phyloP scores from a whole-genome alignment of 2,888 invertebrate species.

The Cotesia congregata region DNA sequence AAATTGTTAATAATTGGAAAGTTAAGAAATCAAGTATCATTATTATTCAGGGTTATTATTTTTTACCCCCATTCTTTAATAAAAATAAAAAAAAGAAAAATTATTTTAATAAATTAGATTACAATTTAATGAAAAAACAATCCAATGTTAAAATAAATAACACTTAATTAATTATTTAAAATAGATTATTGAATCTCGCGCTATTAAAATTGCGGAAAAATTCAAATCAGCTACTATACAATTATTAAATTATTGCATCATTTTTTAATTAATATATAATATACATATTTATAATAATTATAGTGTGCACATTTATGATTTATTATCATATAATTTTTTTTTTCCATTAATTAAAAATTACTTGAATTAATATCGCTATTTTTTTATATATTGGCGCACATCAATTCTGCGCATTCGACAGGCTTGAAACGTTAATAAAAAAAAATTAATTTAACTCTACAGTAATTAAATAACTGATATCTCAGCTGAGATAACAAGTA shows the following conservation, averaged over 20 bases:
- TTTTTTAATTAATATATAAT: background rate
- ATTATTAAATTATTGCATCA: background rate
- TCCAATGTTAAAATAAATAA: background rate
- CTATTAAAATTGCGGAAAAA: background rate
- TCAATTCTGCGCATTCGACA: background rate
- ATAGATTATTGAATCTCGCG: background rate
- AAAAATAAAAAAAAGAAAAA: too few relatives aligned
- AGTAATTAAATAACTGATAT: background rate
- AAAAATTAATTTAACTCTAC: background rate
- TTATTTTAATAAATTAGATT: too few relatives aligned
- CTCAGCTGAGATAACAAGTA: conserved; percentile 20
- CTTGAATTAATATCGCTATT: background rate
- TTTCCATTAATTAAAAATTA: background rate
- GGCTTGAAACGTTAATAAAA: background rate
- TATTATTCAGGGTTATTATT: background rate
- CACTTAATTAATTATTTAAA: background rate
- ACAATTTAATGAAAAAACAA: too few relatives aligned
- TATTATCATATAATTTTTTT: background rate
- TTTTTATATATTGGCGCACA: background rate
- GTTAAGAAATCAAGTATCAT: background rate
- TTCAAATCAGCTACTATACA: background rate
- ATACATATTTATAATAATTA: background rate
- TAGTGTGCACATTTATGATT: background rate
- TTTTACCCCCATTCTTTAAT: background rate
- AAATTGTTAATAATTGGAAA: background rate